Base-by-base conservation (phyloP, 1,140 invertebrate genomes). In the Tetramorium simillimum region DNA sequence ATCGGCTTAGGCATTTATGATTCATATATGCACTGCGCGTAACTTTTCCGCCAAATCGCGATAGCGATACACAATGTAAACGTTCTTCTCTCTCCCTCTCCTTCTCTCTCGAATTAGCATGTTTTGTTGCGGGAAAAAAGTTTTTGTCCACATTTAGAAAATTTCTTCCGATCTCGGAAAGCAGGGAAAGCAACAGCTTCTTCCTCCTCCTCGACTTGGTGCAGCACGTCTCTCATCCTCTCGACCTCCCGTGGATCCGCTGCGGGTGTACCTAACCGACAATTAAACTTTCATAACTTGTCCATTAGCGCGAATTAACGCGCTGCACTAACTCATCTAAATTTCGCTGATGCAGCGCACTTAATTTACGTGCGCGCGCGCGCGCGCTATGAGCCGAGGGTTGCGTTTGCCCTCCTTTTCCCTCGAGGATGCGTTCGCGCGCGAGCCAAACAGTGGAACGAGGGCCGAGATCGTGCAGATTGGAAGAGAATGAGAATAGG, bases 211-310 rank as follows among this genome's bases (percentile, higher is more conserved):
- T 73, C 73, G 4, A 43, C 28, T 58, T 70, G 9, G 14, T n/a
- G 40, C 24, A 6, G 40, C 24, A 6, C 14, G 40, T 58, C 53
- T 18, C 69, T 28, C 2, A 6, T 21, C 5, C 69, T 53, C 58
- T 12, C 58, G 51, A 33, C 56, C 53, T 43, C 69, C 28, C 81
- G 16, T 10, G 4, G 43, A 77, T 40, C 33, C 21, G 46, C 82
- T 70, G 78, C 67, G 80, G 60, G 28, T 89, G 73, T 40, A n/a
- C 85, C 77, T 81, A 90, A 92, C 80, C 84, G 86, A 89, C 89
- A 90, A 92, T 92, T 92, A 92, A 92, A 90, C 87, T 92, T 91
- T 89, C 90, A 92, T 90, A 92, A 92, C 67, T 76, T 89, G 90
- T 92, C 89, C 88, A 92, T 92, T 91, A 92, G 77, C 86, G 84